phyloP scores from a whole-genome alignment of 2,888 invertebrate species.

The Mythimna vitellina region DNA sequence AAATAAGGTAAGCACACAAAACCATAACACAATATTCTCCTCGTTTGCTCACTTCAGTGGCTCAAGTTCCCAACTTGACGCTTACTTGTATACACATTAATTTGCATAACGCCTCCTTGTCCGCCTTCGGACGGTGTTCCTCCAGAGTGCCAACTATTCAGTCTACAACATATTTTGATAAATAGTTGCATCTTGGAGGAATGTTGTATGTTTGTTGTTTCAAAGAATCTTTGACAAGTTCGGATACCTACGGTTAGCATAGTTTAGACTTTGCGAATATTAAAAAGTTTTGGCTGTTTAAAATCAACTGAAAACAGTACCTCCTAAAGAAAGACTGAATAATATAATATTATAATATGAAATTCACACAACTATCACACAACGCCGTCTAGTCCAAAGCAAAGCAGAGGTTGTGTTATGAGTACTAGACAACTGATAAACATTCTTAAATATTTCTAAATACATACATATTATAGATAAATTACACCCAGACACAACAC shows the following conservation, averaged over 20 bases:
- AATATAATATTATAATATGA: too few relatives aligned
- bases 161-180: slow-evolving; percentile 48
- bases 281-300: background rate
- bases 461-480: too few relatives aligned
- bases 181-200: slow-evolving; percentile 20
- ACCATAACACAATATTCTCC: slow-evolving; percentile 47
- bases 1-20: slow-evolving; percentile 36
- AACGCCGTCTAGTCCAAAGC: too few relatives aligned
- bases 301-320: background rate
- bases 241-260: background rate
- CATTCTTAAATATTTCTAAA: too few relatives aligned
- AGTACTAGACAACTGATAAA: too few relatives aligned
- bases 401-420: too few relatives aligned
- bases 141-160: slow-evolving; percentile 49
- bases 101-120: slow-evolving; percentile 77
- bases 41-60: slow-evolving; percentile 51
- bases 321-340: background rate
- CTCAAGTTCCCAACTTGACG: slow-evolving; percentile 54
- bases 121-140: slow-evolving; percentile 58
- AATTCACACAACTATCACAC: too few relatives aligned
- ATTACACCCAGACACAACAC: too few relatives aligned
- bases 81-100: slow-evolving; percentile 73
- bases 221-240: slow-evolving; percentile 45
- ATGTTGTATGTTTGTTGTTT: slow-evolving; percentile 40
- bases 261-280: background rate